Base-by-base conservation (phyloP, 2,113 vertebrate species). In the Istiophorus platypterus region DNA sequence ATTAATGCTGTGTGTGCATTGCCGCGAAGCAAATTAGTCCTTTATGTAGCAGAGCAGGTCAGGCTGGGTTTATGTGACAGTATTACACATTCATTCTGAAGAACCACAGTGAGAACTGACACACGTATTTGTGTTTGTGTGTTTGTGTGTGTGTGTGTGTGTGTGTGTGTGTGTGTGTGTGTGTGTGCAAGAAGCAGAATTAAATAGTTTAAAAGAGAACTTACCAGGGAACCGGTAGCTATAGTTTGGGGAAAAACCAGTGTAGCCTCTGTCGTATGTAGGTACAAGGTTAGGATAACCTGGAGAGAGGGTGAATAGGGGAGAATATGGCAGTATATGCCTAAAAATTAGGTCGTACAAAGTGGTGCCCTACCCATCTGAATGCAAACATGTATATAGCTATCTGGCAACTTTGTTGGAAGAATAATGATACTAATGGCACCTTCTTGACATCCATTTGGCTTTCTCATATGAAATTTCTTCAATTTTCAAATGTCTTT, bases 251-350 rank as follows among this genome's bases (percentile, higher is more conserved):
- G 64, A 42, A 51, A 78, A 69, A 5, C 75, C 75, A 22, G 75
- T 39, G 65, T 78, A 78, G 14, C 75, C 65, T 69, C 75, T 68
- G 42, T 65, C 29, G 5, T 78, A 78, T 10, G 75, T 78, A 22
- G 75, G 54, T n/a, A 78, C 65, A 22, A 78, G 69, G 65, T 78
- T 78, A 14, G 75, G 75, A 61, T 69, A 78, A 51, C 75, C 75
- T 78, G 65, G 7, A 51, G 15, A 65, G 13, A 66, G 14, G 61
- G 8, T 0, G 2, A 41, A 41, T 41, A 11, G 11, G 39, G 39
- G 39, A 41, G n/a, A n/a, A n/a, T n/a, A n/a, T n/a, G n/a, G n/a
- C n/a, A n/a, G n/a, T n/a, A n/a, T n/a, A n/a, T n/a, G n/a, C n/a
- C n/a, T n/a, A n/a, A n/a, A n/a, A n/a, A n/a, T n/a, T 41, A 37